These are phyloP conservation scores for Cassiopea xamachana DNA, from an alignment of 30 jellyfish, hydroid and myxozoan genomes.

Conservation along the genomic window DNA sequence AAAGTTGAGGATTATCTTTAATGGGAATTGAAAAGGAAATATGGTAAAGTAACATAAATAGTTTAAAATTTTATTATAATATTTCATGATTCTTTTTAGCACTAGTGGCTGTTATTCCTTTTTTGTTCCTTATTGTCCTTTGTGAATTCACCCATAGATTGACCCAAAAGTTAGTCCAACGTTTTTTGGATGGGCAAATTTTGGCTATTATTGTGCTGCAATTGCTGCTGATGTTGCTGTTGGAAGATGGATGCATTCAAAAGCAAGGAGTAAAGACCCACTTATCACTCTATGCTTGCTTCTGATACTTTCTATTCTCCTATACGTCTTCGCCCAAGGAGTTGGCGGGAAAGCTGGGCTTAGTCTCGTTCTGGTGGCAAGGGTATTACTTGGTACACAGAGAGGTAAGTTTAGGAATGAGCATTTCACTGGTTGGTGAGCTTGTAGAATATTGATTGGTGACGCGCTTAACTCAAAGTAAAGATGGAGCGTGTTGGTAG, in stretches of 20 bases:
- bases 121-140: too few relatives aligned
- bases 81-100: too few relatives aligned
- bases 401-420: constrained; percentile 10
- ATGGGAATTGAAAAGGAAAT: too few relatives aligned
- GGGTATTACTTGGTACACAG: constrained; percentile 23
- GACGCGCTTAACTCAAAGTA: too few relatives aligned
- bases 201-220: constrained; percentile 3
- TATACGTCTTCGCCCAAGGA: constrained; percentile 64
- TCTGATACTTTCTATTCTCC: constrained; percentile 31
- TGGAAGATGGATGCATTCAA: constrained; percentile 21
- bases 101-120: too few relatives aligned
- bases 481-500: too few relatives aligned
- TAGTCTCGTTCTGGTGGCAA: constrained; percentile 9
- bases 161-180: constrained; percentile 7
- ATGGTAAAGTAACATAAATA: too few relatives aligned
- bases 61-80: too few relatives aligned
- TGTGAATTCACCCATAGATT: not conserved
- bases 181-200: constrained; percentile 33
- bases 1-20: too few relatives aligned
- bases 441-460: not conserved
- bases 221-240: not conserved
- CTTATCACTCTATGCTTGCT: constrained; percentile 23
- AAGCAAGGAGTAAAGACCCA: constrained; percentile 50
- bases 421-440: not conserved
- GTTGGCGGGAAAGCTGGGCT: constrained; percentile 48